Base-by-base conservation (phyloP, 1,140 invertebrate species). In the Hylyphantes graminicola region DNA sequence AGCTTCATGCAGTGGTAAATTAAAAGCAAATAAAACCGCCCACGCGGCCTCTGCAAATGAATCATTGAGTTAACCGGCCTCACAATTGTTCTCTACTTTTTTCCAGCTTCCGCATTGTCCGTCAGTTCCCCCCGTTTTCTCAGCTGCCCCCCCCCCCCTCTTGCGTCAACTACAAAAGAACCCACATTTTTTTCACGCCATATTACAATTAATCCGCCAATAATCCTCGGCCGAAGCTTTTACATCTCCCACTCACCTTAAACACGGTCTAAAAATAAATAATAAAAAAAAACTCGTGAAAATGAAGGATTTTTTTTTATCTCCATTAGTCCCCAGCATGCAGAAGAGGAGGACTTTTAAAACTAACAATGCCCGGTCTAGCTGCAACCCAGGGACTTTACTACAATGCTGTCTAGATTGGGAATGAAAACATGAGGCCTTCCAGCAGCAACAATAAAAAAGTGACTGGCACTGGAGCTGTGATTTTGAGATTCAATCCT, bases 191-290 rank as follows among this genome's bases (percentile, higher is more conserved):
- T 78, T 78, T 78, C 76, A 78, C 76, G 76, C 76, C 61, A 64
- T 78, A 78, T 78, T 78, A 78, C 76, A 67, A 78, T 78, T 78
- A 78, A 78, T 78, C 76, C 76, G 63, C 50, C 76, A 67, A 78
- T 78, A 78, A 78, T 78, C 76, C 76, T 35, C 17, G 9, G 50
- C 21, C 48, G 67, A 67, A 54, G 50, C 53, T 78, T 78, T 67
- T 55, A 67, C 63, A 67, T 54, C 50, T 35, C 55, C 63, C 76
- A 13, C 35, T 72, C 13, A 72, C 12, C 68, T 72, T 51, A 72
- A 35, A 72, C 68, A 72, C 48, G 48, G 48, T 4, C 21, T 13
- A 35, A 19, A 35, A 35, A 35, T n/a, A 35, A 51, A 72, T 4
- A 48, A 72, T 2, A 35, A 2, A 35, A 35, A 35, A 35, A 35